Conservation (phyloP, 2,113 vertebrate genomes). For the Macrotis lagotis region DNA sequence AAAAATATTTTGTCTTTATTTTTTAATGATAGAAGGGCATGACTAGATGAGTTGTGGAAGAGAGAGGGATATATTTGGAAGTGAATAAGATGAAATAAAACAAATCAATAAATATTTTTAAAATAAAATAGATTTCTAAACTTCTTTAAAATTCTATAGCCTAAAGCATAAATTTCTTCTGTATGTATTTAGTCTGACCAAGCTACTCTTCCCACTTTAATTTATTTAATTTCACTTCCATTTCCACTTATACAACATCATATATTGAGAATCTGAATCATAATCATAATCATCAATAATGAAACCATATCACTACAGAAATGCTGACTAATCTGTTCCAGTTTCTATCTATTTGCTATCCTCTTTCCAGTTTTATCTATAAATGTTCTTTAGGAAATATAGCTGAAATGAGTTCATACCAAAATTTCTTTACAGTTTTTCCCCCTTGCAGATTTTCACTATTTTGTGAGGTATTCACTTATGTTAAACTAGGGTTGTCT, state of each 20-base stretch:
- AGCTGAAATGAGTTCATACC: not conserved
- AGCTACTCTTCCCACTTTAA: not conserved
- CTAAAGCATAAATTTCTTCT: not conserved
- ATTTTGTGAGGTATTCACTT: not conserved
- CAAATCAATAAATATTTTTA: not conserved
- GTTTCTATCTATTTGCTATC: not conserved
- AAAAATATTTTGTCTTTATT: not conserved
- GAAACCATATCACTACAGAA: not conserved
- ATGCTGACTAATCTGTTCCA: not conserved
- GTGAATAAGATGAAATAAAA: not conserved
- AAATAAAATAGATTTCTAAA: not conserved
- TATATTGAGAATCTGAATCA: not conserved
- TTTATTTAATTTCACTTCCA: not conserved
- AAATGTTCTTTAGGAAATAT: not conserved
- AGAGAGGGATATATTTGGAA: not conserved
- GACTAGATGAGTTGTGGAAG: not conserved
- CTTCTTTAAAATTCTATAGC: not conserved
- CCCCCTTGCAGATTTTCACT: not conserved
- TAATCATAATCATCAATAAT: not conserved
- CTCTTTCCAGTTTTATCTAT: not conserved
- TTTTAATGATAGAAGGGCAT: not conserved
- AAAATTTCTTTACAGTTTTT: not conserved
- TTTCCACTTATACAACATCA: not conserved
- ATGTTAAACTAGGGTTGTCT: not conserved
- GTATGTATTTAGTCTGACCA: not conserved